phyloP scores from a whole-genome alignment of 2,888 invertebrate species.

The Synergus itoensis region DNA sequence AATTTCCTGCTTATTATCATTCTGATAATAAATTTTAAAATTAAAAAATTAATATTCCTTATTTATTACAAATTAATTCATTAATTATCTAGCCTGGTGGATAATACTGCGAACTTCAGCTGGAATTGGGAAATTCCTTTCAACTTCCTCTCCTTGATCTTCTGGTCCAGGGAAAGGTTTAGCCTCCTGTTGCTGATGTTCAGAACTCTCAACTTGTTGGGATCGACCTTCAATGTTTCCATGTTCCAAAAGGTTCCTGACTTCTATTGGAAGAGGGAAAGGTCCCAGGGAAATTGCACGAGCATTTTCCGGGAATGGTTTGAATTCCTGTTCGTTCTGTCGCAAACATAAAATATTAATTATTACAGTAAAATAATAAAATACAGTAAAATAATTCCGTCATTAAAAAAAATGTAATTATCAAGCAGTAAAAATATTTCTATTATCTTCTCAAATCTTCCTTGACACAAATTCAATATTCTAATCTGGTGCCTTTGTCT shows the following conservation, averaged over 20 bases:
- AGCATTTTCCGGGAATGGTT: conserved; percentile 69
- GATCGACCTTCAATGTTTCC: conserved; percentile 70
- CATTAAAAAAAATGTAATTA: background rate
- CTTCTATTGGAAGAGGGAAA: conserved; percentile 71
- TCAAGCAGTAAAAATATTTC: background rate
- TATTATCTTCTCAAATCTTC: background rate
- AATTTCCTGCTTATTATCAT: background rate
- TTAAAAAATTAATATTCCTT: too few species aligned
- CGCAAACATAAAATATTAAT: conserved; percentile 9
- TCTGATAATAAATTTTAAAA: background rate
- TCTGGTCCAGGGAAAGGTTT: conserved; percentile 69
- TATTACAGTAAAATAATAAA: background rate
- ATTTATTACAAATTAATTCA: background rate
- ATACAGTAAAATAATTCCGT: background rate
- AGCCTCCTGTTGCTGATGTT: conserved; percentile 66
- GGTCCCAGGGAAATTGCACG: conserved; percentile 69
- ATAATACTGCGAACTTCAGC: conserved; percentile 71
- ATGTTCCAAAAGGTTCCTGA: conserved; percentile 70
- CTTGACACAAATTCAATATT: conserved; percentile 16
- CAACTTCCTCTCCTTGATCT: conserved; percentile 68
- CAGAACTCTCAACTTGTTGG: conserved; percentile 63
- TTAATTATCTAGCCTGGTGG: conserved; percentile 63
- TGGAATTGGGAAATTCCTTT: conserved; percentile 69
- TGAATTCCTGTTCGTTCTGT: conserved; percentile 69
- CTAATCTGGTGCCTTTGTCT: background rate